Base-by-base conservation (phyloP, 2,888 invertebrate genomes). In the Glyphotaelius pellucidus region DNA sequence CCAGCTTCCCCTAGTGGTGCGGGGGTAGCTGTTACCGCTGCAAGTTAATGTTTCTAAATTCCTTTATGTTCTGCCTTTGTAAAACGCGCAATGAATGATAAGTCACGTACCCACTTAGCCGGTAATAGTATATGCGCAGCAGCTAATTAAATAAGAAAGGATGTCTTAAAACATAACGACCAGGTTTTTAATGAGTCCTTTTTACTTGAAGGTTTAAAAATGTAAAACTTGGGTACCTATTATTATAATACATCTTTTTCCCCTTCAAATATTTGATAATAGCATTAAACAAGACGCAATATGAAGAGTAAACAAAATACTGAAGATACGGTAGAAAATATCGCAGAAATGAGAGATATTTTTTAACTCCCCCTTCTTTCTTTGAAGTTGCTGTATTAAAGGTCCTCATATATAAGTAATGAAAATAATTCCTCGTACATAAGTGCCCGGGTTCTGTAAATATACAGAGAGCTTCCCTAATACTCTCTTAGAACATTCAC, bases 61-160 rank as follows among this genome's bases (percentile, higher is more conserved):
- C 89, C 89, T 92, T 92, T 80, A 52, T 90, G 88, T 90, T 90
- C 88, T 79, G 80, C 87, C 88, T 90, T 81, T 81, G 84, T 79
- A 85, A 89, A 91, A 89, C 85, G 80, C 85, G 91, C 84, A 91
- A 91, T 90, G 90, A 91, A 91, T 89, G 92, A 92, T 92, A 92
- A 92, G 92, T 92, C 92, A 92, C 92, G 92, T 92, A 25, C 81
- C 35, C 35, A 38, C 87, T 85, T 86, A 85, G 80, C 32, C 32
- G 52, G 47, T 30, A 38, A 80, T 67, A 67, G 67, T 67, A 80
- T 80, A 42, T 89, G 91, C 79, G n/a, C 7, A 89, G 52, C 47
- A 81, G 80, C 89, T 89, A 89, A 89, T 89, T 89, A 80, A 89
- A 89, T 42, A 89, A 80, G 52, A 89, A 88, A 90, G 19, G 86